Conservation (phyloP, 1,140 invertebrate genomes). For the Neomicropteryx cornuta region DNA sequence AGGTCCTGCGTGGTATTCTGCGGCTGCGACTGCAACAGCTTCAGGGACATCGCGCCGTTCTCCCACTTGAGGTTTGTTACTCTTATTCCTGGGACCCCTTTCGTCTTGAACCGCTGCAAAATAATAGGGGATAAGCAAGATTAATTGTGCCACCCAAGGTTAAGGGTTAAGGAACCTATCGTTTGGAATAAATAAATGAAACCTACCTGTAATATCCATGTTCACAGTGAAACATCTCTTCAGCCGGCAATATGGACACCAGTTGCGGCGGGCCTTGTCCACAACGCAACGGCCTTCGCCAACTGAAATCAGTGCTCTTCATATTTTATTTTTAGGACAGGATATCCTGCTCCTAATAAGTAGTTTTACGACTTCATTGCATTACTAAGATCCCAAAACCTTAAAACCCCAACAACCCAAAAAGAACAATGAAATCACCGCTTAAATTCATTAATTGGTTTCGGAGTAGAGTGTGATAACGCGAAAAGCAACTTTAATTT, state of each 20-base stretch:
- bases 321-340: no score
- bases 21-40: not conserved
- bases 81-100: slow-evolving; percentile 53
- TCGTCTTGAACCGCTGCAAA: slow-evolving; percentile 66
- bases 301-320: slow-evolving; percentile 36
- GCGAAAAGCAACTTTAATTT: no score
- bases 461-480: not conserved
- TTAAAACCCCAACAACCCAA: no score
- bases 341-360: no score
- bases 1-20: slow-evolving; percentile 2
- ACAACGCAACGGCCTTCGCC: slow-evolving; percentile 65
- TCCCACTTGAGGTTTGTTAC: slow-evolving; percentile 7
- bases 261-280: slow-evolving; percentile 75
- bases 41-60: no score
- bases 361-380: no score
- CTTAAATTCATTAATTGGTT: no score
- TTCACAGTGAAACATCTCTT: slow-evolving; percentile 65
- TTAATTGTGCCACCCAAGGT: not conserved
- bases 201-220: slow-evolving; percentile 68
- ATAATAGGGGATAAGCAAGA: not conserved
- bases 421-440: no score
- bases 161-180: not conserved
- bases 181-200: slow-evolving; percentile 9
- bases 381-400: no score
- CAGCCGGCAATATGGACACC: slow-evolving; percentile 77